phyloP scores from a whole-genome alignment of 2,113 vertebrate species.

The Hippocampus zosterae region DNA sequence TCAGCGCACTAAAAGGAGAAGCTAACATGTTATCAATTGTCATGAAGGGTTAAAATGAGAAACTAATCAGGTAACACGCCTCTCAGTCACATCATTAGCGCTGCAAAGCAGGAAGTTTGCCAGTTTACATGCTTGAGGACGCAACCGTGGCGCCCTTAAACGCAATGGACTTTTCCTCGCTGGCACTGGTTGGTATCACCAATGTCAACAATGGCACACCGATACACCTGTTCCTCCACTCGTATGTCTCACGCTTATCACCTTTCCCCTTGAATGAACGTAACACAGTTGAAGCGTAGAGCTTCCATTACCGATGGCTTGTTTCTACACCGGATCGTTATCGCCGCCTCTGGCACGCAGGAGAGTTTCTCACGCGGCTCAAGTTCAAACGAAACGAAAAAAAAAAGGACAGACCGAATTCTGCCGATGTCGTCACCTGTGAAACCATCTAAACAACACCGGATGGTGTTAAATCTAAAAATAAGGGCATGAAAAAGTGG shows the following conservation, averaged over 20 bases:
- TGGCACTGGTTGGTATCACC: not conserved
- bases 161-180: not conserved
- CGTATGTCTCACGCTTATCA: constrained; percentile 51
- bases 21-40: too few species aligned
- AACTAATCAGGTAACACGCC: too few species aligned
- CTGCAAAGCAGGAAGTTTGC: not conserved
- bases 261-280: constrained; percentile 29
- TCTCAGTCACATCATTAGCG: not conserved
- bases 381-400: not conserved
- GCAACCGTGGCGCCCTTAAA: not conserved
- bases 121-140: not conserved
- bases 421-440: not conserved
- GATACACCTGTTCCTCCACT: not conserved
- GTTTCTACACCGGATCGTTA: not conserved
- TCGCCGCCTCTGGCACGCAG: not conserved
- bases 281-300: constrained; percentile 11
- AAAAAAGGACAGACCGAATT: not conserved
- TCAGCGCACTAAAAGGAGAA: too few species aligned
- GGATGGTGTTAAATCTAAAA: not conserved
- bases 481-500: too few species aligned
- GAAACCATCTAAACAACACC: not conserved
- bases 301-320: constrained; percentile 1
- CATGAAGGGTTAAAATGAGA: too few species aligned
- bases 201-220: not conserved
- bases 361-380: not conserved